Base-by-base conservation (phyloP, 53 echinoderm and acorn worm species). In the Glandiceps talaboti region DNA sequence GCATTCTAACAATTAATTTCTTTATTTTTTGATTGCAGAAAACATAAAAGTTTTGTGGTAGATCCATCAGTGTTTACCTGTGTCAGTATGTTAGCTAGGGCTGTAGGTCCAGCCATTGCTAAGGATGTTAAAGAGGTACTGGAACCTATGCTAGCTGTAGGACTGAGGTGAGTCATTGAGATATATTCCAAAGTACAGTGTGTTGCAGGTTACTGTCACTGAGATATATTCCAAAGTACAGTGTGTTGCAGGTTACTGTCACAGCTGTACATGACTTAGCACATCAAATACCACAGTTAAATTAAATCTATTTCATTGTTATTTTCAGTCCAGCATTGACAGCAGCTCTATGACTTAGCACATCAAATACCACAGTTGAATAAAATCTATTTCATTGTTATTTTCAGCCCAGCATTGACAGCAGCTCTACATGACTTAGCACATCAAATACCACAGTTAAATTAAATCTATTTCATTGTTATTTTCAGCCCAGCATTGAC, bases 401-500 rank as follows among this genome's bases (percentile, higher is more conserved):
- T 73, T 27, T 78, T 26, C 86, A 96, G 97, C 33, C 97, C 97
- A 14, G 97, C 97, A 0, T 79, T 96, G 82, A 96, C 97, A 0
- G 97, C 97, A 81, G 90, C 97, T 30, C 89, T 96, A n/a, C n/a
- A 96, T 33, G 92, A 92, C 91, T 81, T 96, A n/a, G 97, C 97
- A 12, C 87, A 92, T 77, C 90, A 92, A 79, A 92, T 96, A 30
- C 97, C 90, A 28, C 86, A 84, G 28, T 80, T 96, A 81, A 96
- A 96, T 86, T 92, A 96, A 31, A n/a, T n/a, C n/a, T n/a, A n/a
- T n/a, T 20, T 45, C 64, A 6, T 12, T 45, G 79, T 27, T 29
- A 25, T 73, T 27, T 78, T 26, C 86, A 96, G 97, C 33, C 97
- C 97, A 14, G 97, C 97, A 0, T 79, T 96, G n/a, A 95, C 95